These are phyloP conservation scores for Todiramphus chloris DNA, from an alignment of 2,113 vertebrate species.

Conservation along the genomic window DNA sequence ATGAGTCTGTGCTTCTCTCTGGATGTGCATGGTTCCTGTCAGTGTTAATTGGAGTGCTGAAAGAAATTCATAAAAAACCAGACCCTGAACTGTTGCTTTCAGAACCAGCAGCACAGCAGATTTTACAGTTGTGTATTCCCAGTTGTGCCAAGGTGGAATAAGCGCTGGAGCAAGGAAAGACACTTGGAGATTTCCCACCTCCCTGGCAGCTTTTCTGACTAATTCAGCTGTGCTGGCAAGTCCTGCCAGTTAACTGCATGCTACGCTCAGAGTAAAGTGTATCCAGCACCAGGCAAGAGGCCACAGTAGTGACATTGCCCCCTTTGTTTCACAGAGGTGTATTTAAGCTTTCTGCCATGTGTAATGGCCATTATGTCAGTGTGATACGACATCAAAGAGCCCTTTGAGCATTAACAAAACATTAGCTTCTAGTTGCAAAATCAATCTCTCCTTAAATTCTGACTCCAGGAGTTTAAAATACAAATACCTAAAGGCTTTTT, in stretches of 20 bases:
- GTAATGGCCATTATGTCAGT: not conserved
- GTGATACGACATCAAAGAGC: not conserved
- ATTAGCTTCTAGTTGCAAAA: not conserved
- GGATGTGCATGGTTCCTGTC: not conserved
- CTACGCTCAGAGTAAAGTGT: not conserved
- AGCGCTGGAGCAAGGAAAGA: constrained; percentile 16
- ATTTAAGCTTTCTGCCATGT: constrained; percentile 4
- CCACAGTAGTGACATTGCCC: not conserved
- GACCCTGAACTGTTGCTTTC: constrained; percentile 11
- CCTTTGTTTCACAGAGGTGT: not conserved
- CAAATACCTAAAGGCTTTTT: not conserved
- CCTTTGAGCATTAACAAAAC: not conserved
- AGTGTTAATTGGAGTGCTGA: not conserved
- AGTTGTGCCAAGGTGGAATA: not conserved
- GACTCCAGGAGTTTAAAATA: not conserved
- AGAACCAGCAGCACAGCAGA: not conserved
- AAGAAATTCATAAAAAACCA: not conserved
- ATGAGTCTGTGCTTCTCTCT: not conserved
- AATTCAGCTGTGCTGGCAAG: constrained; percentile 11
- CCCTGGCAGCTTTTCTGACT: constrained; percentile 17
- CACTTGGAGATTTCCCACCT: constrained; percentile 21
- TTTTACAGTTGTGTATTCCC: not conserved
- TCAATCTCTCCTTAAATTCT: not conserved
- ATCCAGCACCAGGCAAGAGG: not conserved
- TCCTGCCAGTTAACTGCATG: not conserved